Conservation (phyloP, 2,888 invertebrate species). For the Muscina levida region DNA sequence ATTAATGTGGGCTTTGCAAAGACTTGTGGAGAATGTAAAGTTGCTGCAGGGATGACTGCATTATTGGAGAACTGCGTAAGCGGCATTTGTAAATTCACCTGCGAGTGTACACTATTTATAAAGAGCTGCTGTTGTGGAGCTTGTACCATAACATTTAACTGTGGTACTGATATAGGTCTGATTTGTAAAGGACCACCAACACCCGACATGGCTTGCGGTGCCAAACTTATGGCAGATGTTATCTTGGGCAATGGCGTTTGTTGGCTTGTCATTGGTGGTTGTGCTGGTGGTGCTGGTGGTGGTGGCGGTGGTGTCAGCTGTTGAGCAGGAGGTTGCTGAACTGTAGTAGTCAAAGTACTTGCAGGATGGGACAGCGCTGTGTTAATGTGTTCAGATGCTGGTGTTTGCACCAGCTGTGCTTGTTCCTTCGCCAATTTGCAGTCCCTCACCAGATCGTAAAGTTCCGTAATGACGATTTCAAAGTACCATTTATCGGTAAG, state of each 20-base stretch:
- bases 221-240: conserved; percentile 65
- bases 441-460: conserved; percentile 63
- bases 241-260: conserved; percentile 58
- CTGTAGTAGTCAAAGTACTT: too few relatives aligned
- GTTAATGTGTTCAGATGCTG: not conserved
- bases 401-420: conserved; percentile 17
- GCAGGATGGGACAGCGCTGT: too few relatives aligned
- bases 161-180: conserved; percentile 39
- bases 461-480: conserved; percentile 70
- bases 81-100: not conserved
- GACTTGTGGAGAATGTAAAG: not conserved
- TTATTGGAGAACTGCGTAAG: not conserved
- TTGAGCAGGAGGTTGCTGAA: too few relatives aligned
- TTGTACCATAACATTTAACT: conserved; percentile 3
- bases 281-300: not conserved
- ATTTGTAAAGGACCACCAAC: conserved; percentile 47
- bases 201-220: conserved; percentile 49
- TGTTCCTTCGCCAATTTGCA: conserved; percentile 38
- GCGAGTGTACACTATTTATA: not conserved
- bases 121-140: not conserved
- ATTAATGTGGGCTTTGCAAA: not conserved
- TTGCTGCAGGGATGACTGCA: not conserved
- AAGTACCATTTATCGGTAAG: conserved; percentile 77
- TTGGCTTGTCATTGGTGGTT: not conserved
- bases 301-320: not conserved